These are phyloP conservation scores for Leptopterna dolabrata DNA, from an alignment of 2,888 invertebrate genomes.

Conservation along the genomic window DNA sequence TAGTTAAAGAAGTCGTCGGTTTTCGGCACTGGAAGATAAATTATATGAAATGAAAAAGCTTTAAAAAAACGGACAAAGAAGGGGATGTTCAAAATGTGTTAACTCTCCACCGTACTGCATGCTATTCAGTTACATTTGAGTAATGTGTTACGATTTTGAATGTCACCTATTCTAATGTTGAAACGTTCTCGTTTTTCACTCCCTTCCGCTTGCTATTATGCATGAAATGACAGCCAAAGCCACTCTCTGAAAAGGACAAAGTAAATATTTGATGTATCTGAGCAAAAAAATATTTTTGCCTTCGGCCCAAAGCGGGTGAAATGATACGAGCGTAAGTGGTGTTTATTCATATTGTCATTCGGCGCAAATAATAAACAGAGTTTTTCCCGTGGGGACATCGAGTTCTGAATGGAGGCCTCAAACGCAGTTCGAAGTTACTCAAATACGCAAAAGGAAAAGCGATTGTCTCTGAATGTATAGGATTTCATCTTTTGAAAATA, in stretches of 20 bases:
- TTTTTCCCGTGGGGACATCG: not conserved
- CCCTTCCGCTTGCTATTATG: not conserved
- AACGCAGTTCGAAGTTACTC: not conserved
- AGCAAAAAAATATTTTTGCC: not conserved
- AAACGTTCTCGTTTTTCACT: not conserved
- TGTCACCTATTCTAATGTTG: not conserved
- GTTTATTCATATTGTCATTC: constrained; percentile 3
- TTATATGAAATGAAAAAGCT: too few species aligned
- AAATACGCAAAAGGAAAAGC: not conserved
- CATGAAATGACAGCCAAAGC: not conserved
- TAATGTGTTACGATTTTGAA: not conserved
- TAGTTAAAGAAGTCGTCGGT: too few species aligned
- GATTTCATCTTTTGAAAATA: constrained; percentile 2
- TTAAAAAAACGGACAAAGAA: too few species aligned
- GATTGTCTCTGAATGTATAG: not conserved
- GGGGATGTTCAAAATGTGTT: too few species aligned
- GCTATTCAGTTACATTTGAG: not conserved
- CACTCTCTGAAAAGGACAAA: not conserved
- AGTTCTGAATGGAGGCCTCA: not conserved
- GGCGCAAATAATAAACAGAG: not conserved
- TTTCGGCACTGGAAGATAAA: too few species aligned
- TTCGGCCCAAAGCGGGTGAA: not conserved
- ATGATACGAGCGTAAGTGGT: not conserved
- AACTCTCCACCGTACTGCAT: too few species aligned
- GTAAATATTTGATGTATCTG: not conserved